Conservation (phyloP, 2,888 invertebrate genomes). For the Drosophila subsilvestris region DNA sequence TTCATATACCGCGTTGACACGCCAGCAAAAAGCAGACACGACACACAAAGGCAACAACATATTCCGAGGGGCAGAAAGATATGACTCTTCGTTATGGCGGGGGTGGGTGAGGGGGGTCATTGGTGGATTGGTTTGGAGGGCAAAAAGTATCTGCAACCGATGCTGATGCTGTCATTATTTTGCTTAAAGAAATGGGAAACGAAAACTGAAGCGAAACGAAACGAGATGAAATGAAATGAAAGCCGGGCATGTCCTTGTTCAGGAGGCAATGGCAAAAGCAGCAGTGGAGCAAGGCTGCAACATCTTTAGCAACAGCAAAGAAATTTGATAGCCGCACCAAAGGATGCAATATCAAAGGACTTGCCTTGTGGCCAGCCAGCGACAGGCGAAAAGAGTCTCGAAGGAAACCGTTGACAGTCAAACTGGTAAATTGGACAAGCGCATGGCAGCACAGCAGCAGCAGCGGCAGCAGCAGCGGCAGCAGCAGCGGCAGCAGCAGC, state of each 20-base stretch:
- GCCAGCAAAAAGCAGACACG: constrained; percentile 50
- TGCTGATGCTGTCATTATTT: constrained; percentile 68
- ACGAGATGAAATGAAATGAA: constrained; percentile 30
- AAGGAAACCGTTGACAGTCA: constrained; percentile 66
- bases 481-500: constrained; percentile 5
- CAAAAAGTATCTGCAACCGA: constrained; percentile 61
- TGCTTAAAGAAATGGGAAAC: constrained; percentile 42
- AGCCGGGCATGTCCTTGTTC: constrained; percentile 47
- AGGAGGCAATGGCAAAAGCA: not conserved
- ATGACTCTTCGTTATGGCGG: not conserved
- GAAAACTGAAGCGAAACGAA: constrained; percentile 29
- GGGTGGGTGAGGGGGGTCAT: not conserved
- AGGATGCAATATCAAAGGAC: constrained; percentile 77
- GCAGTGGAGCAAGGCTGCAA: not conserved
- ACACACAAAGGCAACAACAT: constrained; percentile 45
- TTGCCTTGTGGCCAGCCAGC: constrained; percentile 66
- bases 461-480: not conserved
- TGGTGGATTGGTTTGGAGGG: constrained; percentile 20
- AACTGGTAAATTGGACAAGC: constrained; percentile 72
- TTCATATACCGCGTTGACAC: constrained; percentile 78
- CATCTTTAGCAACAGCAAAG: constrained; percentile 34
- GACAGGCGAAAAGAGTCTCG: constrained; percentile 43
- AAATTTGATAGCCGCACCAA: constrained; percentile 77
- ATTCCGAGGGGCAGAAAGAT: constrained; percentile 24
- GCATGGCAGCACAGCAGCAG: constrained; percentile 18